A percentile compares a stretch with the other conserved stretches of the same genome.
These are phyloP conservation scores for Coleophora flavipennella DNA, from an alignment of 2,888 invertebrate species.

Conservation along the genomic window DNA sequence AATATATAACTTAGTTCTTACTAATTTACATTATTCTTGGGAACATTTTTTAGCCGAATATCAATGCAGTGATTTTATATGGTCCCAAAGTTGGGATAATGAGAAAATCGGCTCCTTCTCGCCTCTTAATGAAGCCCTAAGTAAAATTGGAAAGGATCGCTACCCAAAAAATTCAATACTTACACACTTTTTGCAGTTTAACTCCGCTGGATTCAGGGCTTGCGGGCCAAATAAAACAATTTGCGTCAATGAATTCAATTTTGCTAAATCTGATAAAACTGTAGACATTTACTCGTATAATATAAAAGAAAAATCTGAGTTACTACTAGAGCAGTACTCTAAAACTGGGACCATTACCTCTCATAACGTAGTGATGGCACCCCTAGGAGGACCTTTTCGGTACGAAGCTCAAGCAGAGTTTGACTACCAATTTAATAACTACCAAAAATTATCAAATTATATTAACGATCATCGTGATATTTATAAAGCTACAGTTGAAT, in stretches of 20 bases:
- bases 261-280: conserved; percentile 82
- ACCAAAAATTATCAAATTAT: conserved; percentile 87
- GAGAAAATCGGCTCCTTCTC: conserved; percentile 31
- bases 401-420: conserved; percentile 91
- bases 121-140: conserved; percentile 36
- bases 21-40: conserved; percentile 94
- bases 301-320: conserved; percentile 86
- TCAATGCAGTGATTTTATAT: conserved; percentile 90
- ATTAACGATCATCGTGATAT: conserved; percentile 83
- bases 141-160: conserved; percentile 43
- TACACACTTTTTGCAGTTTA: conserved; percentile 51
- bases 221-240: conserved; percentile 46
- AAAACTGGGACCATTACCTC: conserved; percentile 89
- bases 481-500: conserved; percentile 81
- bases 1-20: conserved; percentile 87
- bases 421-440: conserved; percentile 95
- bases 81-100: conserved; percentile 89
- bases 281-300: conserved; percentile 86
- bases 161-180: conserved; percentile 44
- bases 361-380: conserved; percentile 92
- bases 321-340: conserved; percentile 89
- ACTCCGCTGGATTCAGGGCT: conserved; percentile 44
- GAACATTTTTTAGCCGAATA: conserved; percentile 92
- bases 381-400: conserved; percentile 93
- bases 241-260: conserved; percentile 62